phyloP scores from a whole-genome alignment of 2,113 vertebrate genomes.

The Ceyx margarethae region DNA sequence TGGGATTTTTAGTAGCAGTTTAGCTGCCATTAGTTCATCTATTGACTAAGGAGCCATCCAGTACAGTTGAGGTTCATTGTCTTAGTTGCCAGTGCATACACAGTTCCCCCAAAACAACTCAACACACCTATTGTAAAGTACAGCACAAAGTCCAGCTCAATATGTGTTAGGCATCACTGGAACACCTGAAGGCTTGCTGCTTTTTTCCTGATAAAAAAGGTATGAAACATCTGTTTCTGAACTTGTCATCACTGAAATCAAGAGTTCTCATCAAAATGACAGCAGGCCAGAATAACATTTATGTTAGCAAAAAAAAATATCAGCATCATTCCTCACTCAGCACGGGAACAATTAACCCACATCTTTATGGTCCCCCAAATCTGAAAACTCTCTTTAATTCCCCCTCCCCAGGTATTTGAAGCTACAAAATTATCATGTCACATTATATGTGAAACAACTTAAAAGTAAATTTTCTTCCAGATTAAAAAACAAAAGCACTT shows the following conservation, averaged over 20 bases:
- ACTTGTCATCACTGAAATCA: conserved; percentile 70
- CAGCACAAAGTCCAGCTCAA: conserved; percentile 78
- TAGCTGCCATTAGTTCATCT: conserved; percentile 77
- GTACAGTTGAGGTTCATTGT: conserved; percentile 76
- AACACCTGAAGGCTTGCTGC: conserved; percentile 85
- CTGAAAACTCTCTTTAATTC: conserved; percentile 32
- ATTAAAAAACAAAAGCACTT: neutral
- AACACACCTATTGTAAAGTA: conserved; percentile 79
- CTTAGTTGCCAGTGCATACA: conserved; percentile 77
- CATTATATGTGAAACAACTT: conserved; percentile 21
- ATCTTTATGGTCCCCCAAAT: conserved; percentile 40
- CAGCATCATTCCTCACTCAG: conserved; percentile 36
- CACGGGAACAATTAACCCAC: conserved; percentile 54
- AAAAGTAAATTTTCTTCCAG: conserved; percentile 54
- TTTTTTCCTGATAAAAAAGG: conserved; percentile 84
- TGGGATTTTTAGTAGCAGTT: conserved; percentile 65
- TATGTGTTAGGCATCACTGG: conserved; percentile 81
- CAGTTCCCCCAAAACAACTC: conserved; percentile 72
- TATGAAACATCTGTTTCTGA: conserved; percentile 77
- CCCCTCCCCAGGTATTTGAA: conserved; percentile 40
- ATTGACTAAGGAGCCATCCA: conserved; percentile 69
- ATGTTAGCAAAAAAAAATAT: conserved; percentile 41
- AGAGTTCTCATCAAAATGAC: conserved; percentile 71
- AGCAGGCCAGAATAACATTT: conserved; percentile 70
- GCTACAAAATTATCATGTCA: conserved; percentile 30